Conservation (phyloP, 2,888 invertebrate species). For the Nymphalis urticae region DNA sequence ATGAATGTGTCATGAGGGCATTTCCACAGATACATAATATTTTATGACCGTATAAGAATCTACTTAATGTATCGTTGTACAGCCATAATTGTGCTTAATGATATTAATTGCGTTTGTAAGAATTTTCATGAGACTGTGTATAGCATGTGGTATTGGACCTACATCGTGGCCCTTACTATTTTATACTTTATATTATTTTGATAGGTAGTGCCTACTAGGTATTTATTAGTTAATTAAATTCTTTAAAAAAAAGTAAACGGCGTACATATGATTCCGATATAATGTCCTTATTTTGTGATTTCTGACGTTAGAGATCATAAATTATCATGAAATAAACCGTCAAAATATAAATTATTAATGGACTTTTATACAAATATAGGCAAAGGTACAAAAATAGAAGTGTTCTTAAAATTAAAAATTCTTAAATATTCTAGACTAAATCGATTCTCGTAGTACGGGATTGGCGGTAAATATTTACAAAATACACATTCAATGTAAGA, state of each 20-base stretch:
- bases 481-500: not conserved
- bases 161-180: slow-evolving; percentile 32
- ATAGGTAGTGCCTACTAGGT: too few species aligned
- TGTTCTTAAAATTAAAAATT: too few species aligned
- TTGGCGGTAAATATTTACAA: not conserved
- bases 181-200: not conserved
- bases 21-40: slow-evolving; percentile 34
- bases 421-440: too few species aligned
- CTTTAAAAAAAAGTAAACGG: too few species aligned
- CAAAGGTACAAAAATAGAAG: too few species aligned
- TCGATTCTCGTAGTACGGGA: slow-evolving; percentile 16
- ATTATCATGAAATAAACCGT: too few species aligned
- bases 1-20: slow-evolving; percentile 18
- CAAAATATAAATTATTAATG: too few species aligned
- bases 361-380: too few species aligned
- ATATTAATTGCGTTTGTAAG: slow-evolving; percentile 40
- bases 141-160: slow-evolving; percentile 31
- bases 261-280: too few species aligned
- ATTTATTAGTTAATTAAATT: too few species aligned
- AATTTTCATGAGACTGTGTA: slow-evolving; percentile 29
- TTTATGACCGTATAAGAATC: slow-evolving; percentile 38
- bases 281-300: too few species aligned
- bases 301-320: too few species aligned
- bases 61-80: slow-evolving; percentile 37
- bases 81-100: slow-evolving; percentile 37